phyloP scores from a whole-genome alignment of 2,888 invertebrate species.

The Eristalis intricaria region DNA sequence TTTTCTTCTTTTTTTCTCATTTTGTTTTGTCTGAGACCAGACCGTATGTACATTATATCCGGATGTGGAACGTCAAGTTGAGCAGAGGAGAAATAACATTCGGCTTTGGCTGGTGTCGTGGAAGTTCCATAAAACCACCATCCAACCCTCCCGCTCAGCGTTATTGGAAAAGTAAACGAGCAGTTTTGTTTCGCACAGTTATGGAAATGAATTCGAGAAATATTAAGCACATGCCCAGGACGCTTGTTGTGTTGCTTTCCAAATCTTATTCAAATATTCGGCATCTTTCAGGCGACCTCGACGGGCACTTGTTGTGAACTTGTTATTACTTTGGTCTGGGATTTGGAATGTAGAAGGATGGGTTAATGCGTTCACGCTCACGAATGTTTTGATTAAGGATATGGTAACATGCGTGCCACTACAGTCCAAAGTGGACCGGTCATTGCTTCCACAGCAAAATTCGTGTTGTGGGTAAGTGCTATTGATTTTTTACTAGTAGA shows the following conservation, averaged over 20 bases:
- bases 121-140: background rate
- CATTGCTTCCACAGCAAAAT: no score
- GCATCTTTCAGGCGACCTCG: background rate
- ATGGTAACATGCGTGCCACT: no score
- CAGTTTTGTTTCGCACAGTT: background rate
- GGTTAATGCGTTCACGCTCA: no score
- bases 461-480: no score
- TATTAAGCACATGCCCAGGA: background rate
- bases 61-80: constrained; percentile 13
- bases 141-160: background rate
- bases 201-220: background rate
- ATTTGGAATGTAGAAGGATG: no score
- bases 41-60: constrained; percentile 1
- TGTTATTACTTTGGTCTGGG: no score
- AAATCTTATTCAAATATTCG: background rate
- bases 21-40: background rate
- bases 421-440: no score
- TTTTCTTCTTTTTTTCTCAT: background rate
- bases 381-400: no score
- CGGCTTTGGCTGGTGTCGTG: background rate
- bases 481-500: no score
- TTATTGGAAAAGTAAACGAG: background rate
- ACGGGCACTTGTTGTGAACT: no score
- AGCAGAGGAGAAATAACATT: background rate
- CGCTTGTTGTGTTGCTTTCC: background rate